Conservation (phyloP, 23 tunicate genomes). For the Halocynthia aurantium region DNA sequence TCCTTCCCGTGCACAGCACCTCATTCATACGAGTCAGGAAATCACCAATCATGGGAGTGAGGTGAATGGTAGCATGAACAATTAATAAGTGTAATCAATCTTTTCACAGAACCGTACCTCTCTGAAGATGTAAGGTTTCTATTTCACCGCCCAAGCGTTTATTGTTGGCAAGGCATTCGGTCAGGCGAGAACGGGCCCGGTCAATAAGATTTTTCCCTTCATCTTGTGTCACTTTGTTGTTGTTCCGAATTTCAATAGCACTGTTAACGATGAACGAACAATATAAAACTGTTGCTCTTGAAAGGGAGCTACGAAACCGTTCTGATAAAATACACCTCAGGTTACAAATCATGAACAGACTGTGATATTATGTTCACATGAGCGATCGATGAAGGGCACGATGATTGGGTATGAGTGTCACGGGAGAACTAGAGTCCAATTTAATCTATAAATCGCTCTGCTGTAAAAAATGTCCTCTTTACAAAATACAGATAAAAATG, state of each 20-base stretch:
- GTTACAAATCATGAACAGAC: background rate
- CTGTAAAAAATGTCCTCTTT: too few species aligned
- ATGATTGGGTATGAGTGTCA: too few species aligned
- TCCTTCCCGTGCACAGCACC: background rate
- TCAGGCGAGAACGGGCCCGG: background rate
- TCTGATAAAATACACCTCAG: background rate
- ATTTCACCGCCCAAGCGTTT: slow-evolving; percentile 1
- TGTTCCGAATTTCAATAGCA: background rate
- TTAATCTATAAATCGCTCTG: background rate
- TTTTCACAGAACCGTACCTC: slow-evolving; percentile 4
- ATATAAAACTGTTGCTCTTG: background rate
- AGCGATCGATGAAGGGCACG: too few species aligned
- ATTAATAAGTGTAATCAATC: background rate
- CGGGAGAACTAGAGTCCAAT: background rate
- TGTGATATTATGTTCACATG: too few species aligned
- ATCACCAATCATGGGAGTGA: background rate
- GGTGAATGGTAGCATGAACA: background rate
- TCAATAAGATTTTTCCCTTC: background rate
- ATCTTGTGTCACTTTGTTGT: background rate
- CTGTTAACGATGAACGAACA: background rate
- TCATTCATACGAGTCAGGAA: background rate
- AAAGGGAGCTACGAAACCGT: background rate
- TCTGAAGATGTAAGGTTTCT: background rate
- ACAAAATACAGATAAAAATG: background rate
- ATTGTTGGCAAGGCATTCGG: background rate